A percentile compares a stretch with the other conserved stretches of the same genome.
phyloP scores from a whole-genome alignment of 2,888 invertebrate species.

The Cosmorhoe ocellata region DNA sequence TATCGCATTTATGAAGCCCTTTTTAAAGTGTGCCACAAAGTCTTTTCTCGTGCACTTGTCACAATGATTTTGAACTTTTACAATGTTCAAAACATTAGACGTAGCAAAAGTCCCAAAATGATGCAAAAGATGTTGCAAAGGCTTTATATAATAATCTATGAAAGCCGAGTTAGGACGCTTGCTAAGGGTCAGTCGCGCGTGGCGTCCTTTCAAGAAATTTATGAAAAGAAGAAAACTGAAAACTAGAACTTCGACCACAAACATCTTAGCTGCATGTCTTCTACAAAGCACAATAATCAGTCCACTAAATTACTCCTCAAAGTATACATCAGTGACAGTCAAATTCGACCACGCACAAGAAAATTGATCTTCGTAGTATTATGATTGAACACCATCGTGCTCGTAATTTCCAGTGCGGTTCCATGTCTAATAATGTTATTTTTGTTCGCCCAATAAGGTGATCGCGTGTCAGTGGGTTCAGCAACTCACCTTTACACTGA shows the following conservation, averaged over 20 bases:
- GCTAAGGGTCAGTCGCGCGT: neutral
- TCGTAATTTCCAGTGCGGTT: slow-evolving; percentile 53
- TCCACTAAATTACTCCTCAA: slow-evolving; percentile 15
- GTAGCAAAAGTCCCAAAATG: neutral
- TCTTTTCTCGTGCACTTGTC: no score
- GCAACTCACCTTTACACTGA: slow-evolving; percentile 26
- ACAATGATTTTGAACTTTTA: no score
- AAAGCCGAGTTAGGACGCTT: neutral
- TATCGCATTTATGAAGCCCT: no score
- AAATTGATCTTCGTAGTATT: slow-evolving; percentile 55
- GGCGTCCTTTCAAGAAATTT: slow-evolving; percentile 1
- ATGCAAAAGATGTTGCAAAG: neutral
- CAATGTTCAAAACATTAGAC: no score
- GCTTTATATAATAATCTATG: slow-evolving; percentile 4
- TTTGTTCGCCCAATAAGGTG: slow-evolving; percentile 57
- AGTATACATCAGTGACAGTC: neutral
- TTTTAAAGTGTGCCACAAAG: no score
- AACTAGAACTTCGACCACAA: slow-evolving; percentile 1
- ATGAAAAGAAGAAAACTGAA: neutral
- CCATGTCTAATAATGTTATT: slow-evolving; percentile 64
- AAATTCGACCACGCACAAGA: slow-evolving; percentile 44
- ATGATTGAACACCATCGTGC: slow-evolving; percentile 58
- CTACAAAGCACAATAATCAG: slow-evolving; percentile 4
- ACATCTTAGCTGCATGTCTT: neutral
- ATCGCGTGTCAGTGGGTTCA: slow-evolving; percentile 51